phyloP scores from a whole-genome alignment of 2,797 vertebrate species.

The Anabacerthia variegaticeps region DNA sequence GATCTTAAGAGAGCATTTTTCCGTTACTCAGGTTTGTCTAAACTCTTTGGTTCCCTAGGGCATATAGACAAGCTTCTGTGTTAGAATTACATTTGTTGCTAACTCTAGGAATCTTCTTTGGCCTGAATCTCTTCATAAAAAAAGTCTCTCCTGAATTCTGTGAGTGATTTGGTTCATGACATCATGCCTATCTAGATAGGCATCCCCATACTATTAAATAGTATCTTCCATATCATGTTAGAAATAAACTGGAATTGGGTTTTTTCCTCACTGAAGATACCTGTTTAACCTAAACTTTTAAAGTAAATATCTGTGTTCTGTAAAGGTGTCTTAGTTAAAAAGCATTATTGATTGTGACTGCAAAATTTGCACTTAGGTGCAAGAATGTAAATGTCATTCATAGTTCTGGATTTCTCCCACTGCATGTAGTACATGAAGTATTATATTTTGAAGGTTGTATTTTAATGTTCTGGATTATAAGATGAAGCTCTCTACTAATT shows the following conservation, averaged over 20 bases:
- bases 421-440: background rate
- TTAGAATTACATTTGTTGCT: background rate
- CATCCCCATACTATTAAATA: background rate
- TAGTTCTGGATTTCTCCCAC: background rate
- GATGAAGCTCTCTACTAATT: background rate
- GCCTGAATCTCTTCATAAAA: background rate
- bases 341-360: background rate
- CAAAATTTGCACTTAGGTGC: background rate
- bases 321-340: background rate
- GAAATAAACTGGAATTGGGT: background rate
- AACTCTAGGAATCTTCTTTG: background rate
- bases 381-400: background rate
- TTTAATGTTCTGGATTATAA: background rate
- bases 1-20: conserved; percentile 11
- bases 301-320: background rate
- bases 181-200: background rate
- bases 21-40: background rate
- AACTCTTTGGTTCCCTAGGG: background rate
- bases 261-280: background rate
- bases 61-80: background rate
- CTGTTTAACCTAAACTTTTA: background rate
- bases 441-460: background rate
- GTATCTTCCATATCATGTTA: background rate
- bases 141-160: background rate
- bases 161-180: background rate